Percentiles rank a stretch among this genome's conserved stretches.
Evolutionary conservation across 2,797 vertebrate genomes (phyloP).

Genomic region (Lindbergichthys nudifrons): DNA sequence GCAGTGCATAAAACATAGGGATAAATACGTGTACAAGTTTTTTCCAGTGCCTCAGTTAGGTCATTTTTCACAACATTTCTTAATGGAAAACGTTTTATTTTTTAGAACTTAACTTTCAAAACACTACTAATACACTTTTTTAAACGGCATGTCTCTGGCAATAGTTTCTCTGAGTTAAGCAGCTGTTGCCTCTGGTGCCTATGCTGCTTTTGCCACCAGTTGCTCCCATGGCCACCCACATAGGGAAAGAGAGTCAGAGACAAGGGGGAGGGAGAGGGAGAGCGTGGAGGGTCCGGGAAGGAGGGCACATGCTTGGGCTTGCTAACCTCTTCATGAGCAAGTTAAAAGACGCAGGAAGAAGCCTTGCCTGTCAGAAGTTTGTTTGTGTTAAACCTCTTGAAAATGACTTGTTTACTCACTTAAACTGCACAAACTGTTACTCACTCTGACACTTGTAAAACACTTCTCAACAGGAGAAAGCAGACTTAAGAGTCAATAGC

Average conservation of each 20-base stretch:
- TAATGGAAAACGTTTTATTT: background rate
- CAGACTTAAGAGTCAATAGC: constrained; percentile 15
- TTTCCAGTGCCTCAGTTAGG: constrained; percentile 18
- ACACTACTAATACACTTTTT: background rate
- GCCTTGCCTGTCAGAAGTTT: background rate
- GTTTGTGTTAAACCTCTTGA: background rate
- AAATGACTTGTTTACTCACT: background rate
- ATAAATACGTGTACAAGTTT: background rate
- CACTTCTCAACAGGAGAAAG: background rate
- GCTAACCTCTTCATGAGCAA: constrained; percentile 39
- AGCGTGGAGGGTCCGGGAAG: background rate
- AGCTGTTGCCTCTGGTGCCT: constrained; percentile 69
- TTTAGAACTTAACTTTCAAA: background rate
- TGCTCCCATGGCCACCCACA: constrained; percentile 79
- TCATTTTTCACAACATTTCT: constrained; percentile 27
- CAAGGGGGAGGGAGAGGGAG: background rate
- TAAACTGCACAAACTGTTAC: background rate
- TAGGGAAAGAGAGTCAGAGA: constrained; percentile 27
- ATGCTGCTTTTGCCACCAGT: constrained; percentile 63
- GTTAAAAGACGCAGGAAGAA: constrained; percentile 41
- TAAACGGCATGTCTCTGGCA: background rate
- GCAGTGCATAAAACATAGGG: background rate
- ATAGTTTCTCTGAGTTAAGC: constrained; percentile 30
- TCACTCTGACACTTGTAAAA: too few relatives aligned
- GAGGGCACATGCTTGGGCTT: constrained; percentile 73